Evolutionary conservation across 2,888 invertebrate genomes (phyloP), one percentile per base, ranked within the genome.

Genomic region (Lepidocyrtoides sp.): DNA sequence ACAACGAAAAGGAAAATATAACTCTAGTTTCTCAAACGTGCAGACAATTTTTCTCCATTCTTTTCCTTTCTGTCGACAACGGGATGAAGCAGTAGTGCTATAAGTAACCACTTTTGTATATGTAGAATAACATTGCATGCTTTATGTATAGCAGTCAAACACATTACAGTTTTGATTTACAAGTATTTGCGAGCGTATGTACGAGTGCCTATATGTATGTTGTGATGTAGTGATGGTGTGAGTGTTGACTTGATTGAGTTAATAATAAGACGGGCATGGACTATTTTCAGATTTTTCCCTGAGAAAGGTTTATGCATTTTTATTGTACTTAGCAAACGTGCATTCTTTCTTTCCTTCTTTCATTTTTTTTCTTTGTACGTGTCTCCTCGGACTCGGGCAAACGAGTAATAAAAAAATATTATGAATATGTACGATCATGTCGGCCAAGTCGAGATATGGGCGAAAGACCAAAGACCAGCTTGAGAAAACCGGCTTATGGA

Each of bases 201-300:
- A 29, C 26, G 17, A n/a, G 48, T 29, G 44, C 36, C 4, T 63
- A 29, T 5, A 29, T 63, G 29, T 63, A 12, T 29, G 17, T 4
- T 10, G 29, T 29, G 60, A 12, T n/a, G 32, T 12, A 2, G 63
- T 32, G 63, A n/a, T 69, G 36, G 72, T 29, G 72, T n/a, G n/a
- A 72, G 72, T 72, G 72, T 20, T 48, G 75, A 26, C 44, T 75
- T 75, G 44, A 48, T 75, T 48, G 48, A 75, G 48, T 48, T 75
- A 48, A 48, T 75, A 75, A 75, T 48, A 48, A 75, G 75, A 75
- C 75, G 51, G 44, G 48, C 75, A 86, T 86, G 72, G 23, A 54
- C 54, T 69, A 69, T 84, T 84, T 85, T 85, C 57, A 60, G 75
- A 57, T 41, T 57, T 72, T 72, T 84, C 54, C 69, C 36, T 51